Base-by-base conservation (phyloP, 2,113 vertebrate species). In the Sturnira hondurensis region DNA sequence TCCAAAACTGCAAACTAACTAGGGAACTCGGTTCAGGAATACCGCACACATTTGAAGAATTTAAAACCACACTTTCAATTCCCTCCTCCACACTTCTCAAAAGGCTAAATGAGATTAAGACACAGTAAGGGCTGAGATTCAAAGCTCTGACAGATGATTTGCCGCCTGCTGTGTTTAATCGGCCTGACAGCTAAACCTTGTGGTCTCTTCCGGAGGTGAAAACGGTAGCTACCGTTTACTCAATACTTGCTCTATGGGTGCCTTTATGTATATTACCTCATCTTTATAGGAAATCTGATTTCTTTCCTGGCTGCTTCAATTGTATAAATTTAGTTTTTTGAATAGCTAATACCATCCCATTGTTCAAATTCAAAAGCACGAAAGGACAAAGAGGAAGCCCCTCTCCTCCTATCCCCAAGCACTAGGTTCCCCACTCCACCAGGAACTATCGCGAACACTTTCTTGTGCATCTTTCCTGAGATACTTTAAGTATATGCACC, bases 291-390 rank as follows among this genome's bases (percentile, higher is more conserved):
- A 92, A 90, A 63, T 63, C 22, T 85, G 15, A 76, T 38, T 86
- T 89, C 19, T 78, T 67, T 78, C 41, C 38, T 84, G 3, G 68
- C 26, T 36, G 4, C 41, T 94, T 76, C 28, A 81, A 67, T 47
- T 71, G 74, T 36, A 47, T 84, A 89, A 82, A 65, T 38, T 41
- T 54, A 43, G 83, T 31, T 89, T 93, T 68, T 16, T 92, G 3
- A 86, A 70, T n/a, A 87, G 63, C 54, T 74, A 91, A 65, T 47
- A 89, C 6, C 56, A 50, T 52, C 56, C 54, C 31, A 50, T 3
- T 89, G 50, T 58, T 94, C 77, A 91, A 86, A 89, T 82, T 86
- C 67, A 85, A 77, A 94, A 83, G 36, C 84, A 89, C 26, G n/a
- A 52, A 84, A 80, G n/a, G 28, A 45, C 50, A 82, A 1, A 36